These are phyloP conservation scores for Discoglossus pictus DNA, from an alignment of 2,797 vertebrate species.

Conservation along the genomic window DNA sequence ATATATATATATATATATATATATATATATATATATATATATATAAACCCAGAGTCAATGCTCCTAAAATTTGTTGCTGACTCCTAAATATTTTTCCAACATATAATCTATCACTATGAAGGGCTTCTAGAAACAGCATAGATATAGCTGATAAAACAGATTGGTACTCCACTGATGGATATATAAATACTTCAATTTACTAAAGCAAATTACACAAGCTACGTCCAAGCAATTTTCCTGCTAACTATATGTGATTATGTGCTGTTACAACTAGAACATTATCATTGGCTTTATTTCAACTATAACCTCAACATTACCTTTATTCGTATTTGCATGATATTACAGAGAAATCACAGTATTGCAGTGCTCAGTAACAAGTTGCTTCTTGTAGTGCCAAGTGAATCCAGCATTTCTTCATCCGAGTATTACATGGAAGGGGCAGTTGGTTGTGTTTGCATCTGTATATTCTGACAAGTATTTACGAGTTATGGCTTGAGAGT, in stretches of 20 bases:
- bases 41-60: too few species aligned
- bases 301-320: slow-evolving; percentile 42
- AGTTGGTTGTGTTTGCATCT: background rate
- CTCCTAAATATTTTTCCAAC: too few species aligned
- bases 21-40: too few species aligned
- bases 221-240: slow-evolving; percentile 36
- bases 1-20: too few species aligned
- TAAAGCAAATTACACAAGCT: slow-evolving; percentile 37
- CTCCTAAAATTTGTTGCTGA: too few species aligned
- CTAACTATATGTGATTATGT: slow-evolving; percentile 41
- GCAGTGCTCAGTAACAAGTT: slow-evolving; percentile 21
- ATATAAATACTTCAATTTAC: slow-evolving; percentile 42
- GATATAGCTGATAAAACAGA: slow-evolving; percentile 16
- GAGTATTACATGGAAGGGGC: background rate
- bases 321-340: slow-evolving; percentile 36
- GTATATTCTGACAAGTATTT: slow-evolving; percentile 7
- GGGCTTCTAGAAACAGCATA: too few species aligned
- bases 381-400: slow-evolving; percentile 12
- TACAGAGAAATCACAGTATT: slow-evolving; percentile 26
- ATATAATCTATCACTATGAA: too few species aligned
- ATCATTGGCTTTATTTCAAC: slow-evolving; percentile 41
- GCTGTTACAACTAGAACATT: slow-evolving; percentile 32
- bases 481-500: background rate
- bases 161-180: slow-evolving; percentile 21
- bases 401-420: slow-evolving; percentile 8